These are phyloP conservation scores for Philereme transversata DNA, from an alignment of 2,888 invertebrate genomes.

Conservation along the genomic window DNA sequence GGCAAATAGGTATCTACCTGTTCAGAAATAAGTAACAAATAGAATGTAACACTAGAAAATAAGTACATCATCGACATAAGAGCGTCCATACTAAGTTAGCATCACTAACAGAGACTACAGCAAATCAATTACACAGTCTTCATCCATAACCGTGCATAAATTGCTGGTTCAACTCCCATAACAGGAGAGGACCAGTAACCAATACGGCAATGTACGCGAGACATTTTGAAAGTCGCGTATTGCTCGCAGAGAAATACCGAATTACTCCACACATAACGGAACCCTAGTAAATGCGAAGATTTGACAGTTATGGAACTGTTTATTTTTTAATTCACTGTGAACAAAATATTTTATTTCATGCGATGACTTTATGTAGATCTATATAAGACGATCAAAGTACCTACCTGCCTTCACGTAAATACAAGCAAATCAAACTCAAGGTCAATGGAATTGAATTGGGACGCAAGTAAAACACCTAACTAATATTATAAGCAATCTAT, in stretches of 20 bases:
- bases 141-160: neutral
- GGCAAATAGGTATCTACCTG: no score
- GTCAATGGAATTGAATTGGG: no score
- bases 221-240: conserved; percentile 2
- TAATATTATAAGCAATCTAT: no score
- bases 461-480: no score
- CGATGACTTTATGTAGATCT: no score
- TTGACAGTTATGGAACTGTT: neutral
- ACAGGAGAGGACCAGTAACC: neutral
- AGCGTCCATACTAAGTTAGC: neutral
- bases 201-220: conserved; percentile 8
- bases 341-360: no score
- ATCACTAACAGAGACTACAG: conserved; percentile 10
- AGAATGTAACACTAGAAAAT: no score
- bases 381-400: no score
- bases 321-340: no score
- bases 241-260: neutral
- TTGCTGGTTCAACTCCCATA: conserved; percentile 12
- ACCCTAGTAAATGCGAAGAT: conserved; percentile 7
- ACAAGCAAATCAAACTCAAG: no score
- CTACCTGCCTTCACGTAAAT: no score
- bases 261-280: conserved; percentile 8
- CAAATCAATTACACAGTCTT: neutral
- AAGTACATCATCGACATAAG: conserved; percentile 1
- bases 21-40: no score